These are phyloP conservation scores for Grantiella picta DNA, from an alignment of 2,113 vertebrate genomes.

Conservation along the genomic window DNA sequence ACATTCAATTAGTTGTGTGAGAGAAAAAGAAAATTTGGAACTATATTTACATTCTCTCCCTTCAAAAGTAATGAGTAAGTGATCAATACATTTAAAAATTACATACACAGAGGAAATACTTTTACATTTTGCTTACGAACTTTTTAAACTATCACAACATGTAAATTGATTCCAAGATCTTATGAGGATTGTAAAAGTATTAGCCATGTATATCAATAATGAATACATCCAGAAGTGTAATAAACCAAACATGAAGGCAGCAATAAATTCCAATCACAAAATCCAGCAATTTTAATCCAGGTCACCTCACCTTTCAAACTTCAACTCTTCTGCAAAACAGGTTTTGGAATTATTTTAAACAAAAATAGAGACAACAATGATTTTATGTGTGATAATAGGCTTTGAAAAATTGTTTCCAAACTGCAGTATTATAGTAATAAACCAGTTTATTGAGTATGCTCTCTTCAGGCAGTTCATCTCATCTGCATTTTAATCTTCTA, in stretches of 20 bases:
- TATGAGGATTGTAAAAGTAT: background rate
- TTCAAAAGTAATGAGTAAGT: background rate
- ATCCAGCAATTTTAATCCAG: background rate
- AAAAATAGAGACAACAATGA: background rate
- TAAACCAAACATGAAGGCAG: background rate
- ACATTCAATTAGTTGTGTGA: background rate
- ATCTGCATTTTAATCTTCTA: slow-evolving; percentile 41
- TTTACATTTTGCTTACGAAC: background rate
- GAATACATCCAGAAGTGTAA: background rate
- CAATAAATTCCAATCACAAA: background rate
- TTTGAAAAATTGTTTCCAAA: background rate
- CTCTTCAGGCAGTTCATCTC: background rate
- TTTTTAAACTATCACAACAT: background rate
- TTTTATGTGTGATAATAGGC: background rate
- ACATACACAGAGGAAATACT: background rate
- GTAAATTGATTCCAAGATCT: background rate
- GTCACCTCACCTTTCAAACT: background rate
- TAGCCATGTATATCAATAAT: background rate
- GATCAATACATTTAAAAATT: background rate
- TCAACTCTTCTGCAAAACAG: background rate
- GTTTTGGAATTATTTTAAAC: background rate
- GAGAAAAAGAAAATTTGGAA: background rate
- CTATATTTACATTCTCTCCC: background rate
- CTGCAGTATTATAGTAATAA: background rate
- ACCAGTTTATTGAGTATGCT: background rate